phyloP scores from a whole-genome alignment of 2,888 invertebrate species.

The Glaucopsyche alexis region DNA sequence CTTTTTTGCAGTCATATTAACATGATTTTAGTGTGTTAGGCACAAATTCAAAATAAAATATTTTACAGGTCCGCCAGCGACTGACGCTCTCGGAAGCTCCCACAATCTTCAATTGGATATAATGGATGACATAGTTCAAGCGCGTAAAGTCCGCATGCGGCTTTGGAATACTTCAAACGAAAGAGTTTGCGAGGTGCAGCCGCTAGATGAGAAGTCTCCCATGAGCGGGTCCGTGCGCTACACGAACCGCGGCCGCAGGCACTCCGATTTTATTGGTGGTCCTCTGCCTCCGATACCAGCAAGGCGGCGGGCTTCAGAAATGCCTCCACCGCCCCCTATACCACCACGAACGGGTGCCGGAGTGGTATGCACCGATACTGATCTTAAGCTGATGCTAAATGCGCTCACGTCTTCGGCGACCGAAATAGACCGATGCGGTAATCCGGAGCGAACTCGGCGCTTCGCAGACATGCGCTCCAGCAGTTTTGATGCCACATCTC shows the following conservation, averaged over 20 bases:
- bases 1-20: not conserved
- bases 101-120: conserved; percentile 92
- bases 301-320: conserved; percentile 86
- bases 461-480: conserved; percentile 88
- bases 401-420: conserved; percentile 90
- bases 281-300: conserved; percentile 81
- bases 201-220: conserved; percentile 84
- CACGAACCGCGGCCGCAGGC: conserved; percentile 82
- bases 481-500: conserved; percentile 90
- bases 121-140: conserved; percentile 92
- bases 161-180: conserved; percentile 91
- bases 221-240: conserved; percentile 79
- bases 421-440: conserved; percentile 86
- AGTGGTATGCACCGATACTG: conserved; percentile 90
- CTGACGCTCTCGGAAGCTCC: conserved; percentile 86
- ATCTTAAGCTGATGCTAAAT: conserved; percentile 88
- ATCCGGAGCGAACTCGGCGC: conserved; percentile 78
- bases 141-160: conserved; percentile 90
- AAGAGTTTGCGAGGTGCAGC: conserved; percentile 90
- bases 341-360: conserved; percentile 75
- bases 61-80: conserved; percentile 83
- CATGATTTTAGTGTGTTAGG: not conserved
- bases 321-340: conserved; percentile 80
- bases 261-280: conserved; percentile 85
- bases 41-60: not conserved